phyloP scores from a whole-genome alignment of 2,113 vertebrate genomes.

The Penelope pileata region DNA sequence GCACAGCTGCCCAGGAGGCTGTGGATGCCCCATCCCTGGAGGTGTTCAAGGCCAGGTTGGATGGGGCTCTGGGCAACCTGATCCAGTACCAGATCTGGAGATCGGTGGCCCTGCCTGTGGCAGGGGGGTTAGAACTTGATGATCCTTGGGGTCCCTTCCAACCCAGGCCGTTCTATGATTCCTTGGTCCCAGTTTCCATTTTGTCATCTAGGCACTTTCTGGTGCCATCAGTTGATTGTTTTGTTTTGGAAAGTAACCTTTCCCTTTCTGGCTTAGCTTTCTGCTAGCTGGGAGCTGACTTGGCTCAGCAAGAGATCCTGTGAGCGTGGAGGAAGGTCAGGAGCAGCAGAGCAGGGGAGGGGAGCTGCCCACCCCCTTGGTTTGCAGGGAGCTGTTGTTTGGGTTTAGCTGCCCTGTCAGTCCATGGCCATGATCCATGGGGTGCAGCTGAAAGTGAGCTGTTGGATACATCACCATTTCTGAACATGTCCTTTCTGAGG shows the following conservation, averaged over 20 bases:
- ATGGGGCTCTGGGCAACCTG: too few species aligned
- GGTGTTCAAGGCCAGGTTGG: too few species aligned
- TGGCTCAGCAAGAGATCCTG: neutral
- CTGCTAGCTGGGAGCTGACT: neutral
- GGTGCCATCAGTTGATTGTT: neutral
- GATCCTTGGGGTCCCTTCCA: too few species aligned
- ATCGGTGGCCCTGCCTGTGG: too few species aligned
- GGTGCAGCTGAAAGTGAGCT: neutral
- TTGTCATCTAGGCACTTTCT: neutral
- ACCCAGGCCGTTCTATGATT: too few species aligned
- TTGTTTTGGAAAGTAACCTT: neutral
- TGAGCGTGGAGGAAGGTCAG: neutral
- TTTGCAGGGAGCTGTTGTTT: accelerated
- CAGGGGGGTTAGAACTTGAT: too few species aligned
- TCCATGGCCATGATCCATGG: neutral
- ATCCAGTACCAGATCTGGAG: too few species aligned
- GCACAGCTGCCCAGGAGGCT: too few species aligned
- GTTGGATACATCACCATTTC: neutral
- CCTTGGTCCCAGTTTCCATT: neutral
- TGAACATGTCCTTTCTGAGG: neutral
- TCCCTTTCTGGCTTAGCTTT: neutral
- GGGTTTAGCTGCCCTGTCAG: neutral
- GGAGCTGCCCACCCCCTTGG: accelerated
- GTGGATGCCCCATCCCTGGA: too few species aligned
- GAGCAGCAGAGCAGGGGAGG: neutral